Evolutionary conservation across 1,140 invertebrate species (phyloP).

Genomic region (Scaptomyza graminum): DNA sequence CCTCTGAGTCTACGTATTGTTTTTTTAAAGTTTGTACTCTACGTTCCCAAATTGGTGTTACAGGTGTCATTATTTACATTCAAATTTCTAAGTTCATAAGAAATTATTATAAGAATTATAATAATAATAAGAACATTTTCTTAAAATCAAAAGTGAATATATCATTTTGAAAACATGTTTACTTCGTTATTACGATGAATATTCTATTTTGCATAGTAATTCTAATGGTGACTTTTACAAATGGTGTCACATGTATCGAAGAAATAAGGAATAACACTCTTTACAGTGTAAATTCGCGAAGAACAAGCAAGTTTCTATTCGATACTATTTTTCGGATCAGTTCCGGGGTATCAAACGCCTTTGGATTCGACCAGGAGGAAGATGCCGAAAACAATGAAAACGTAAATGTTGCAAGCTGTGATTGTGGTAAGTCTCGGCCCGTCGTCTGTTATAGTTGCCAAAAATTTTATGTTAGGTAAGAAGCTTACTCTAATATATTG

Average conservation of each 20-base stretch:
- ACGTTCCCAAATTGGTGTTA: slow-evolving; percentile 43
- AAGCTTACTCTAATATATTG: no score
- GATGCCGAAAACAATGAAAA: slow-evolving; percentile 83
- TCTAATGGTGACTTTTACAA: slow-evolving; percentile 60
- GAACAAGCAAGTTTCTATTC: slow-evolving; percentile 86
- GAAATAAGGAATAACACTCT: slow-evolving; percentile 43
- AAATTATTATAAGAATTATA: slow-evolving; percentile 2
- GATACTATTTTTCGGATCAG: slow-evolving; percentile 87
- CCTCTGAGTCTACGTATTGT: slow-evolving; percentile 23
- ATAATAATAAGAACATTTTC: background rate
- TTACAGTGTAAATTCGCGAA: slow-evolving; percentile 59
- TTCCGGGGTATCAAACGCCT: slow-evolving; percentile 83
- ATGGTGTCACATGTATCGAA: slow-evolving; percentile 46
- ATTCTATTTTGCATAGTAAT: slow-evolving; percentile 61
- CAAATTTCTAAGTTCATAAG: slow-evolving; percentile 19
- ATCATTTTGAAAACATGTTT: slow-evolving; percentile 54
- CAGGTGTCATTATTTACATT: slow-evolving; percentile 64
- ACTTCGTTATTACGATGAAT: slow-evolving; percentile 64
- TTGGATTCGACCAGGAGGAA: slow-evolving; percentile 84
- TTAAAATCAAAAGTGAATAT: slow-evolving; percentile 32
- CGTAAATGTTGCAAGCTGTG: slow-evolving; percentile 85
- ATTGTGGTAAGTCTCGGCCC: slow-evolving; percentile 85
- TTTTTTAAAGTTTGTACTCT: slow-evolving; percentile 64
- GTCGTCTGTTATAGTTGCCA: background rate
- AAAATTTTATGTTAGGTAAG: no score